Evolutionary conservation across 2,113 vertebrate species (phyloP).

Genomic region (Poecilia latipinna): DNA sequence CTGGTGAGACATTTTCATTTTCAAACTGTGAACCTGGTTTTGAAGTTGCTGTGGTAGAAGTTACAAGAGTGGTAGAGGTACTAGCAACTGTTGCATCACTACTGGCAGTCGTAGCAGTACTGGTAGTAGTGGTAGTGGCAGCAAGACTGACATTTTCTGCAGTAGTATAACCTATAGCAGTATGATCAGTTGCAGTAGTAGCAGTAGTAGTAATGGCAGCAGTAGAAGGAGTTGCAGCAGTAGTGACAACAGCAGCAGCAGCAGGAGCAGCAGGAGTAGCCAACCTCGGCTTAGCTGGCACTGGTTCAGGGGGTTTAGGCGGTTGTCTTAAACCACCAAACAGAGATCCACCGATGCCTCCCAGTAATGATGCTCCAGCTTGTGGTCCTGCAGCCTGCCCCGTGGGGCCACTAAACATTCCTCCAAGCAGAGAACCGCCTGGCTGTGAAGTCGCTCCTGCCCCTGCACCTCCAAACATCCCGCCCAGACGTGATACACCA

Average conservation of each 20-base stretch:
- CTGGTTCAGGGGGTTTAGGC: constrained; percentile 52
- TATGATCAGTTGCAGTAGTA: not conserved
- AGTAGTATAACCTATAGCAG: not conserved
- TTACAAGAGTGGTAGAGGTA: not conserved
- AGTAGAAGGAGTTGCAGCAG: not conserved
- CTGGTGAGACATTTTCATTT: constrained; percentile 37
- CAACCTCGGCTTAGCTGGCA: constrained; percentile 31
- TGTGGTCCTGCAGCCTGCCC: constrained; percentile 55
- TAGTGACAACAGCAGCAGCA: too few species aligned
- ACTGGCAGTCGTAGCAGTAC: not conserved
- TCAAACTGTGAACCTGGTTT: constrained; percentile 39
- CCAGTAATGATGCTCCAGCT: constrained; percentile 59
- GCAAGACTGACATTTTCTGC: not conserved
- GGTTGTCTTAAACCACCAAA: constrained; percentile 55
- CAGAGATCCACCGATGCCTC: constrained; percentile 67
- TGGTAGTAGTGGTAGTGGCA: not conserved
- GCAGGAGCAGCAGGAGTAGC: too few species aligned
- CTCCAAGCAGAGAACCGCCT: constrained; percentile 68
- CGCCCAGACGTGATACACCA: constrained; percentile 67
- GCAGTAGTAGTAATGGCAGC: not conserved
- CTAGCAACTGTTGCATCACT: not conserved
- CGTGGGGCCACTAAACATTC: constrained; percentile 68
- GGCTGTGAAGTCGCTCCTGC: constrained; percentile 46
- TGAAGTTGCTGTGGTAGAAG: not conserved
- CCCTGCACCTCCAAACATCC: constrained; percentile 68